Base-by-base conservation (phyloP, 37 sponge, comb jelly and placozoan species). In the Corticium candelabrum region DNA sequence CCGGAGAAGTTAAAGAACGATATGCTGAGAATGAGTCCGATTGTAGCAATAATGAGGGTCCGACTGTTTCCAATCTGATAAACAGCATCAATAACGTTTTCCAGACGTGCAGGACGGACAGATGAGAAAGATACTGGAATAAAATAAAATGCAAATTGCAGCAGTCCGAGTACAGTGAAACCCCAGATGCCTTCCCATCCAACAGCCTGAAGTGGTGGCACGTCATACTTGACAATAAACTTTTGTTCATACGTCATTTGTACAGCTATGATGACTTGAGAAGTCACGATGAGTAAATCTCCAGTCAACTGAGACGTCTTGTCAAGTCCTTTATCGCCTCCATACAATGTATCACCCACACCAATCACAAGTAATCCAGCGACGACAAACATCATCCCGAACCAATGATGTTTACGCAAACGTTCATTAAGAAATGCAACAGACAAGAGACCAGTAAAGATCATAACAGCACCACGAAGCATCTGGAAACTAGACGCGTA, bases 111-210 rank as follows among this genome's bases (percentile, higher is more conserved):
- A 34, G 73, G 73, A 4, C 80, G 77, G 67, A 89, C 41, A 0
- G 81, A 76, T 39, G 90, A 87, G 38, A 97, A 70, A 67, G 90
- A 91, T 89, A 89, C 89, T 1, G 95, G 99, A 27, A 94, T 90
- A 83, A 94, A 98, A 86, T 87, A 98, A 85, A 98, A 86, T 1
- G 93, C 88, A 30, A 98, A 29, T 37, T 91, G 88, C 21, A 91
- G 87, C 27, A 92, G 27, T 2, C 69, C 3, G 3, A 92, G 69
- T 2, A 87, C 39, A 69, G 76, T 74, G 68, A 98, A 89, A 1
- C 99, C 99, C 38, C 91, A 98, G 34, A 91, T 82, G 0, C 99
- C 99, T 70, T 98, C 99, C 90, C 92, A 98, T 7, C 99, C 99
- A 0, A 98, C 93, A 1, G 86, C 99, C 68, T 92, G 90, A 3